Evolutionary conservation across 30 jellyfish, hydroid and myxozoan species (phyloP).

Genomic region (Turritopsis rubra): DNA sequence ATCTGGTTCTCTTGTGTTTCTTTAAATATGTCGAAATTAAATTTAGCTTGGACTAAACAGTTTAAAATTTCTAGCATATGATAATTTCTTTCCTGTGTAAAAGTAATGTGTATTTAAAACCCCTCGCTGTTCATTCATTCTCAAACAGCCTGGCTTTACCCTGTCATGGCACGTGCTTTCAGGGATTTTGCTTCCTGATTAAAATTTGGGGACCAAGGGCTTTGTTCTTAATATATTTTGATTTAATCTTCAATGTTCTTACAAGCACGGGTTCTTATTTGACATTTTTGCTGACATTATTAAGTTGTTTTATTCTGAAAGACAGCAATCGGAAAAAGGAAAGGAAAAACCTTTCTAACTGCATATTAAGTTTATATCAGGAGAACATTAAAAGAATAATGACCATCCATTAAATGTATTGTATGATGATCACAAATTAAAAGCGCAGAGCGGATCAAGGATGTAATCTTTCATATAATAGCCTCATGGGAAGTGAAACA

Average conservation of each 20-base stretch:
- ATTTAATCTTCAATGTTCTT: neutral
- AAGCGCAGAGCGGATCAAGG: neutral
- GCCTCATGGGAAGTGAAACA: neutral
- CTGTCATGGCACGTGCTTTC: neutral
- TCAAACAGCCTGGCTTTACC: too few species aligned
- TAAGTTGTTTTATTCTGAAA: neutral
- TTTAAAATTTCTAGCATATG: too few species aligned
- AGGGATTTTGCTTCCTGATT: neutral
- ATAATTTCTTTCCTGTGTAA: too few species aligned
- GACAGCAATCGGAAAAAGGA: neutral
- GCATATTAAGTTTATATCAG: neutral
- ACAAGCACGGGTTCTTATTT: neutral
- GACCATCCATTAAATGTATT: neutral
- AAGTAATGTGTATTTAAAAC: too few species aligned
- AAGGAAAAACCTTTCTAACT: neutral
- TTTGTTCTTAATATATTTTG: neutral
- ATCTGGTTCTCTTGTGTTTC: too few species aligned
- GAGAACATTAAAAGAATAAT: neutral
- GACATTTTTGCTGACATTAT: neutral
- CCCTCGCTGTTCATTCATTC: too few species aligned
- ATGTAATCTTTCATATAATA: neutral
- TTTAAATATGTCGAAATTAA: too few species aligned
- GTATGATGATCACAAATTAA: neutral
- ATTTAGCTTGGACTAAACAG: too few species aligned
- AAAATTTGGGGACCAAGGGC: neutral